phyloP scores from a whole-genome alignment of 2,797 vertebrate species.

The Thunnus albacares region DNA sequence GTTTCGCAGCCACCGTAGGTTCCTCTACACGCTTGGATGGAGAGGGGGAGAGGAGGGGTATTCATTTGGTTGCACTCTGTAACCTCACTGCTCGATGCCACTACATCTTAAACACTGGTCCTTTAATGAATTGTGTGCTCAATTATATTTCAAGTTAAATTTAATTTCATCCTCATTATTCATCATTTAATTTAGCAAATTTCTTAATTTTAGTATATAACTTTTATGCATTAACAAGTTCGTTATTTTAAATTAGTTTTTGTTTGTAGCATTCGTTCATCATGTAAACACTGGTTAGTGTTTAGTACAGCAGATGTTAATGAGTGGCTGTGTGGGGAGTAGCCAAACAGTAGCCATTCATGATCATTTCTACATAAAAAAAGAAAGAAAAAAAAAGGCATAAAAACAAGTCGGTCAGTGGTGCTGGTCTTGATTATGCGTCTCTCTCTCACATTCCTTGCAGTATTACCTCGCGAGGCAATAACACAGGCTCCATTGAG shows the following conservation, averaged over 20 bases:
- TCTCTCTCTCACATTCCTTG: slow-evolving; percentile 75
- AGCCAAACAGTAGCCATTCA: slow-evolving; percentile 44
- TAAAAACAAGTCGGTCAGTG: slow-evolving; percentile 64
- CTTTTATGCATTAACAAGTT: background rate
- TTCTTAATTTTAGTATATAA: background rate
- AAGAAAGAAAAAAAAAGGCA: slow-evolving; percentile 28
- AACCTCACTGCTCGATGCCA: no score
- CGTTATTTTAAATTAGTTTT: background rate
- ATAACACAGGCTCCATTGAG: slow-evolving; percentile 82
- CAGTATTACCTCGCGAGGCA: slow-evolving; percentile 76
- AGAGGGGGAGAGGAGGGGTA: no score
- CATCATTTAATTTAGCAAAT: background rate
- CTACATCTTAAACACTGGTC: no score
- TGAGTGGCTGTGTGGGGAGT: background rate
- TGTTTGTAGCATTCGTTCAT: background rate
- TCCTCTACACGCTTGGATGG: no score
- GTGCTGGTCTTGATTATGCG: slow-evolving; percentile 74
- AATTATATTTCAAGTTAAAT: background rate
- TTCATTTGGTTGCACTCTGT: no score
- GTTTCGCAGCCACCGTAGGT: no score
- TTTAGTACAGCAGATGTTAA: slow-evolving; percentile 1
- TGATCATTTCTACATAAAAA: slow-evolving; percentile 35
- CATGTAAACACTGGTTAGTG: background rate
- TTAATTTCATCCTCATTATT: background rate
- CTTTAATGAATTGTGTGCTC: background rate